Conservation (phyloP, 2,113 vertebrate genomes). For the Kryptolebias marmoratus region DNA sequence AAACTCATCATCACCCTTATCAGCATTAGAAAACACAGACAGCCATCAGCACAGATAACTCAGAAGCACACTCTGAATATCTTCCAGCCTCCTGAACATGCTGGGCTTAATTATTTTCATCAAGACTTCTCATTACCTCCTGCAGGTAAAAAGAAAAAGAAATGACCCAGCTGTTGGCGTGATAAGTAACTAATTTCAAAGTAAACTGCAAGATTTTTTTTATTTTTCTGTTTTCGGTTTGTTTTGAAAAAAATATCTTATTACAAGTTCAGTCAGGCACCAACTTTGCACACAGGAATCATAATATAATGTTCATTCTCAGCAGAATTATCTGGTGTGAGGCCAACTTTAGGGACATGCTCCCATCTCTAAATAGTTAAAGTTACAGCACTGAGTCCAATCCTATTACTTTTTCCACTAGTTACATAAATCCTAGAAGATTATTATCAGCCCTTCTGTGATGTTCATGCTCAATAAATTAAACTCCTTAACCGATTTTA, state of each 20-base stretch:
- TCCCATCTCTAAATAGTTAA: no score
- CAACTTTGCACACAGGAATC: no score
- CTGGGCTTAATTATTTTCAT: slow-evolving; percentile 48
- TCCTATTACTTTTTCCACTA: not conserved
- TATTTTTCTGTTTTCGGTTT: not conserved
- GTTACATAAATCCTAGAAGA: not conserved
- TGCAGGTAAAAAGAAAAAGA: slow-evolving; percentile 14
- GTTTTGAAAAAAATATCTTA: not conserved
- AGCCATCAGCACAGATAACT: slow-evolving; percentile 34
- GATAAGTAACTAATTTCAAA: slow-evolving; percentile 16
- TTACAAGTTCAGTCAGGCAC: not conserved
- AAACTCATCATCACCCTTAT: slow-evolving; percentile 35
- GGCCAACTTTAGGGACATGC: no score
- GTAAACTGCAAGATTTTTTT: not conserved
- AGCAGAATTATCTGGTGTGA: no score
- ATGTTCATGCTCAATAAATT: no score
- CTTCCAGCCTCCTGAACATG: not conserved
- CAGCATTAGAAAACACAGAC: slow-evolving; percentile 32
- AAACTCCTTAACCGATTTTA: no score
- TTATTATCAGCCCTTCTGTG: no score
- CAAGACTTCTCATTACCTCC: slow-evolving; percentile 22
- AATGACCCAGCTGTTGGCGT: slow-evolving; percentile 9
- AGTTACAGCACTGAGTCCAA: not conserved
- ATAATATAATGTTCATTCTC: no score
- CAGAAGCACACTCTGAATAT: slow-evolving; percentile 10